Conservation (phyloP, 2,797 vertebrate species). For the Nannoperca australis region DNA sequence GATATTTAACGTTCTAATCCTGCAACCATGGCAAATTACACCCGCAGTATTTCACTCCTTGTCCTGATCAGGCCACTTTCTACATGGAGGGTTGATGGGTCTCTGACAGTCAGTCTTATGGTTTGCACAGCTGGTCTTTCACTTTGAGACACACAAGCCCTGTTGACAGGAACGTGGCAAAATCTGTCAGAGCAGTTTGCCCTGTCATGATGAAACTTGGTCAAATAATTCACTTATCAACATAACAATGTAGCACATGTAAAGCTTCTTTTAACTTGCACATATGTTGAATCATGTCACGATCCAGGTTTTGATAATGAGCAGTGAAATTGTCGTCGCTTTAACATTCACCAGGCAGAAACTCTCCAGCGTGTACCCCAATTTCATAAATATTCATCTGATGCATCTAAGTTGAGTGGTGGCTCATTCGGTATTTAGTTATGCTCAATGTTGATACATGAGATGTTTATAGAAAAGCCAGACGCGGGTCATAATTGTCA, state of each 20-base stretch:
- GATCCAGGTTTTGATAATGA: constrained; percentile 28
- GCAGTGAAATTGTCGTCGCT: constrained; percentile 26
- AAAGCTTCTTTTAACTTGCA: constrained; percentile 5
- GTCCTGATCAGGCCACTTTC: background rate
- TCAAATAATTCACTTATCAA: background rate
- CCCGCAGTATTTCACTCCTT: background rate
- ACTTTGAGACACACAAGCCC: background rate
- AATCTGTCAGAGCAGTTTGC: background rate
- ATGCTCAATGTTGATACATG: constrained; percentile 41
- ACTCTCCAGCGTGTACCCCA: constrained; percentile 41
- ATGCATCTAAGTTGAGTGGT: constrained; percentile 46
- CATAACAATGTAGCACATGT: background rate
- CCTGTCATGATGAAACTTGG: background rate
- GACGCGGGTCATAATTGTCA: constrained; percentile 36
- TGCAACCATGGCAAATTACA: background rate
- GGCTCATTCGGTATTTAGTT: constrained; percentile 59
- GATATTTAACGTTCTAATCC: background rate
- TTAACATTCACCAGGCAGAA: constrained; percentile 51
- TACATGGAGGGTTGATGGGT: background rate
- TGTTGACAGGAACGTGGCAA: background rate
- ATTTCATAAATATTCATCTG: constrained; percentile 69
- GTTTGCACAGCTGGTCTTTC: background rate
- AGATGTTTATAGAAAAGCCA: constrained; percentile 46
- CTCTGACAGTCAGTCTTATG: too few species aligned
- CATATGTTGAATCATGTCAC: constrained; percentile 11